Evolutionary conservation across 2,113 vertebrate genomes (phyloP), one percentile per base, ranked within the genome.

Genomic region (Mola mola): DNA sequence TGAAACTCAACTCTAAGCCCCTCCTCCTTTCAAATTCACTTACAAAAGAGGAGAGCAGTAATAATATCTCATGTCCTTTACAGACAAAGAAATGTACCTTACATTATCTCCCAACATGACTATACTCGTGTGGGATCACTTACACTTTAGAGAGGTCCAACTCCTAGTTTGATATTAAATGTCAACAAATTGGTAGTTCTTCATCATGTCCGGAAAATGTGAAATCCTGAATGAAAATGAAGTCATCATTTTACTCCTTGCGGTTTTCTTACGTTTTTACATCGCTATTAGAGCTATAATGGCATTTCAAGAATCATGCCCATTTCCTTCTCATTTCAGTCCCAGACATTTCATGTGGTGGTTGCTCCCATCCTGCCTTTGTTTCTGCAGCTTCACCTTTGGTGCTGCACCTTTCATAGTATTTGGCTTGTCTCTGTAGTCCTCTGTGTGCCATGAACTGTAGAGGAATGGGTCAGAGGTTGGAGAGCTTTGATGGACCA

Each of bases 381-480:
- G n/a, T 66, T 47, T 59, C 55, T 66, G 67, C 60, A 67, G 62
- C 58, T 47, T 58, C 0, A 22, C 55, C 68, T 13, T 40, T 47
- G 16, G 29, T 0, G 50, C 62, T 66, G 71, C 70, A 56, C 61
- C 28, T 42, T 9, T 55, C 28, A 3, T 28, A 11, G 51, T 68
- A n/a, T 72, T 66, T 42, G 38, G 67, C 9, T 72, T 66, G 36
- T 69, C 21, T 48, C 60, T 37, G 19, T 55, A 21, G 69, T 80
- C 78, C 41, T 47, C 36, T 64, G 22, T 46, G 75, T 83, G 78
- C 82, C 84, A 83, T 61, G 60, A 57, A 58, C 26, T 50, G 20
- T 11, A 2, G 0, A 55, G 25, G 21, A 63, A 31, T 11, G 40
- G 37, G 24, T 66, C 16, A 8, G 22, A 49, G 21, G 51, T 10